Conservation (phyloP, 2,888 invertebrate species). For the Leptura quadrifasciata region DNA sequence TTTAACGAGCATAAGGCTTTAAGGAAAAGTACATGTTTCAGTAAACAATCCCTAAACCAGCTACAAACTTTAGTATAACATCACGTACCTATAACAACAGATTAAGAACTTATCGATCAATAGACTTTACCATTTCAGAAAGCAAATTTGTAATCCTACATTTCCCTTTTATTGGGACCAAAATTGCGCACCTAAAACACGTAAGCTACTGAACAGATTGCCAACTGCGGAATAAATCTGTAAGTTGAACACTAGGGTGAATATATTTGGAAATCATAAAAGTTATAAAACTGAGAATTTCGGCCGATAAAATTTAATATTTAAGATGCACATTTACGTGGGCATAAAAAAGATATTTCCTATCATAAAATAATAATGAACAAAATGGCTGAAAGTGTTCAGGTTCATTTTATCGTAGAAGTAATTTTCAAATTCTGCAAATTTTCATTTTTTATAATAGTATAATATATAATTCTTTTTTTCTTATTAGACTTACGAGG, state of each 20-base stretch:
- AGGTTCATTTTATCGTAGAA: not conserved
- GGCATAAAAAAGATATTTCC: constrained; percentile 8
- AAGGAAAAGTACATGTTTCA: not conserved
- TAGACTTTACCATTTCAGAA: not conserved
- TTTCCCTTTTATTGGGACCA: constrained; percentile 5
- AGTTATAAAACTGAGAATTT: not conserved
- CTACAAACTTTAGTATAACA: not conserved
- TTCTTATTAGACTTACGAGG: too few relatives aligned
- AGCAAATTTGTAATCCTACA: constrained; percentile 9
- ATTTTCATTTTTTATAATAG: too few relatives aligned
- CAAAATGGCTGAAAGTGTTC: not conserved
- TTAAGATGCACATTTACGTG: constrained; percentile 1
- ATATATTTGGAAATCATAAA: constrained; percentile 19
- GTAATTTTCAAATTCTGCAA: too few relatives aligned
- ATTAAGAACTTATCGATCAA: constrained; percentile 1
- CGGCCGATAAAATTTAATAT: not conserved
- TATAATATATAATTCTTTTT: too few relatives aligned
- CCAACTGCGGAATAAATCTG: constrained; percentile 21
- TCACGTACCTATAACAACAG: not conserved
- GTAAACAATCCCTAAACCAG: not conserved
- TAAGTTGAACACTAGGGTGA: constrained; percentile 22
- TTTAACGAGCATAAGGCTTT: too few relatives aligned
- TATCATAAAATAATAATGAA: constrained; percentile 3
- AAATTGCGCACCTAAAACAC: constrained; percentile 10
- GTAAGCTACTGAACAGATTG: constrained; percentile 16